These are phyloP conservation scores for Phaedon cochleariae DNA, from an alignment of 2,888 invertebrate species.

Conservation along the genomic window DNA sequence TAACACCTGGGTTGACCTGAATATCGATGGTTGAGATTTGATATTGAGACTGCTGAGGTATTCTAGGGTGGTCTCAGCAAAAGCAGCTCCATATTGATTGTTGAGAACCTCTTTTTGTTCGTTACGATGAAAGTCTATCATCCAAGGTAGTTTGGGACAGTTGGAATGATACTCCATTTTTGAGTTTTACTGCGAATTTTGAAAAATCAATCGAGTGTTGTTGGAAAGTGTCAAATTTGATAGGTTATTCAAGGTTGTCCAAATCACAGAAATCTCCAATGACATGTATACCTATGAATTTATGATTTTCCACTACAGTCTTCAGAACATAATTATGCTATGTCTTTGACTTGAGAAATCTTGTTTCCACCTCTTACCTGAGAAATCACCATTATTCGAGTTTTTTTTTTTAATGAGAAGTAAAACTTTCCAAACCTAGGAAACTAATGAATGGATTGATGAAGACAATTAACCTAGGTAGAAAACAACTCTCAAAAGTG, in stretches of 20 bases:
- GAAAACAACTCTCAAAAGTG: too few species aligned
- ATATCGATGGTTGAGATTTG: constrained; percentile 62
- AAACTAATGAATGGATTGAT: too few species aligned
- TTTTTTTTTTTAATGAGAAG: too few species aligned
- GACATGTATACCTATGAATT: too few species aligned
- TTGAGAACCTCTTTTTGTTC: constrained; percentile 60
- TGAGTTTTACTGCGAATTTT: constrained; percentile 37
- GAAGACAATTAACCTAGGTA: too few species aligned
- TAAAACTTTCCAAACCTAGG: too few species aligned
- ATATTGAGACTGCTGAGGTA: constrained; percentile 63
- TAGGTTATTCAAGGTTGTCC: neutral
- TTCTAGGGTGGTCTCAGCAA: constrained; percentile 63
- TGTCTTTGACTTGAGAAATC: too few species aligned
- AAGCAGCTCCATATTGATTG: constrained; percentile 64
- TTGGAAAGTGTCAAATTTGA: constrained; percentile 4
- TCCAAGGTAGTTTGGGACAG: constrained; percentile 59
- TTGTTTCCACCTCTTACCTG: too few species aligned
- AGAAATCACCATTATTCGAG: too few species aligned
- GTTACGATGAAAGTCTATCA: constrained; percentile 58
- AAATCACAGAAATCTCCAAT: too few species aligned
- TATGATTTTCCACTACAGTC: too few species aligned
- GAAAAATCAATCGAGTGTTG: constrained; percentile 4
- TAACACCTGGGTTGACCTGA: constrained; percentile 67
- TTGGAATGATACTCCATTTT: constrained; percentile 37
- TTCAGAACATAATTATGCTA: too few species aligned